Percentiles rank a stretch among this genome's conserved stretches.
These are phyloP conservation scores for Trichopria drosophilae DNA, from an alignment of 2,888 invertebrate species.

Conservation along the genomic window DNA sequence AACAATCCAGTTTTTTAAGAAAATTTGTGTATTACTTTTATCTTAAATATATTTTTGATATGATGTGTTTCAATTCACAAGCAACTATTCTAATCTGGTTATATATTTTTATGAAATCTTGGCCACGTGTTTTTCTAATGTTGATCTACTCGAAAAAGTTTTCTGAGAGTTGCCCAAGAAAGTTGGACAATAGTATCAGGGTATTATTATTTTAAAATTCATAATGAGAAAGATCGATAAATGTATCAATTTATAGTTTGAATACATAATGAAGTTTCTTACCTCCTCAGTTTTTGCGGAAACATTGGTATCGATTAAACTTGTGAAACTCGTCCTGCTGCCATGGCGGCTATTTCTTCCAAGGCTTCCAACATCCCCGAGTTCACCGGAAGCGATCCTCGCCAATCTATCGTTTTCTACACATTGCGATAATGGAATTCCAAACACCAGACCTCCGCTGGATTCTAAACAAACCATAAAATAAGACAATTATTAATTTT, in stretches of 20 bases:
- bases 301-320: constrained; percentile 64
- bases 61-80: too few relatives aligned
- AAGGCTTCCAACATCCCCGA: constrained; percentile 49
- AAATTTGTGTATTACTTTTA: too few relatives aligned
- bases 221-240: background rate
- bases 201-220: too few relatives aligned
- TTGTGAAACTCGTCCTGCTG: constrained; percentile 75
- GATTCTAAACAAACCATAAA: constrained; percentile 37
- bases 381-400: constrained; percentile 56
- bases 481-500: too few relatives aligned
- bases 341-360: constrained; percentile 63
- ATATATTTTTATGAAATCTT: too few relatives aligned
- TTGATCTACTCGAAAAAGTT: too few relatives aligned
- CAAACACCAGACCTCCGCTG: constrained; percentile 74
- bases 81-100: too few relatives aligned
- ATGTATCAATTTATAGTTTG: background rate
- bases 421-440: constrained; percentile 81
- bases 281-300: constrained; percentile 63
- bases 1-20: too few relatives aligned
- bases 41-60: too few relatives aligned
- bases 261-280: constrained; percentile 52
- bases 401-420: constrained; percentile 75
- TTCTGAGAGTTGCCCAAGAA: too few relatives aligned
- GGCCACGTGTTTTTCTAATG: too few relatives aligned
- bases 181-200: too few relatives aligned